Evolutionary conservation across 2,888 invertebrate genomes (phyloP), one percentile per base, ranked within the genome.

Genomic region (Temnothorax ravouxi): DNA sequence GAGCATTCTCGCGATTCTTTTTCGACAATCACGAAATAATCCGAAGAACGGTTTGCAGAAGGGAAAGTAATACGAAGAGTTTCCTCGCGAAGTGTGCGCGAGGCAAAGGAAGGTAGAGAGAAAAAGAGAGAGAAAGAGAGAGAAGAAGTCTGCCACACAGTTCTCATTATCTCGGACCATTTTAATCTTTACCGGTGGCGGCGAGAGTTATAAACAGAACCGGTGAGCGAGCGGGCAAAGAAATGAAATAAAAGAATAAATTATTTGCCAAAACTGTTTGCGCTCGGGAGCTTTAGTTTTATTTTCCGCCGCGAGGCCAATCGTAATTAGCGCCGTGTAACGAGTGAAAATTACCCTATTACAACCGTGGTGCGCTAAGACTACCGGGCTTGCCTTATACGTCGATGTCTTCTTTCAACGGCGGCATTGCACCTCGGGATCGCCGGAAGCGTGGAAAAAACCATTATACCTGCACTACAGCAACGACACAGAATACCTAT

Each of bases 151-250:
- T 82, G 83, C 83, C 88, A 90, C 88, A 89, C 90, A 88, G 90
- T 92, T 93, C 91, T 92, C 92, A 92, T 93, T 93, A 93, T 92
- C 91, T 84, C 62, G 88, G 88, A 91, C 88, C 90, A 87, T 93
- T 93, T 93, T 93, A 93, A 93, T 93, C 92, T 93, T 91, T 91
- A 88, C 89, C 85, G 88, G 87, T 89, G 88, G 88, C 88, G 84
- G 83, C 84, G 88, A 88, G 91, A 92, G 90, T 91, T 91, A 89
- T 90, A 90, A 92, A 89, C 89, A 88, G 88, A 84, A 83, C 83
- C 74, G 82, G 83, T 80, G 86, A 76, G 85, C 87, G 84, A 83
- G 84, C 86, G 72, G 59, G 77, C 86, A 84, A 87, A 89, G 89
- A 89, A 90, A 91, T 90, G 91, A 89, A 92, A 92, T 91, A 90